These are phyloP conservation scores for Paramormyrops hopkinsi DNA, from an alignment of 2,797 vertebrate species.

Conservation along the genomic window DNA sequence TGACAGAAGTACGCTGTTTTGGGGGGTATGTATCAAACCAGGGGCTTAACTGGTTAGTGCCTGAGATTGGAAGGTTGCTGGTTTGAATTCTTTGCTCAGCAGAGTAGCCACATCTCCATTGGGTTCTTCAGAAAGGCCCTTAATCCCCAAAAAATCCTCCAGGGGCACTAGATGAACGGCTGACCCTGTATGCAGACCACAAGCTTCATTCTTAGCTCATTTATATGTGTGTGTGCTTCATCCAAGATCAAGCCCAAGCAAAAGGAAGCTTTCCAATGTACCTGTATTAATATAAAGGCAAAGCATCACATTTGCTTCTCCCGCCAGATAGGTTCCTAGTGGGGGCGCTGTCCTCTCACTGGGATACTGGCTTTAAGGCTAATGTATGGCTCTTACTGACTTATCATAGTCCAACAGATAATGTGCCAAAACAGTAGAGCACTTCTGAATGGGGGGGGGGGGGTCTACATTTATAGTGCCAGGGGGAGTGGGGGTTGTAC, in stretches of 20 bases:
- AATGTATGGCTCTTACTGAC: not conserved
- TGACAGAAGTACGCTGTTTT: not conserved
- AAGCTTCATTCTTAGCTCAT: not conserved
- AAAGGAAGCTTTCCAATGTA: not conserved
- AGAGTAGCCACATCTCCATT: not conserved
- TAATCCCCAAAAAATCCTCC: not conserved
- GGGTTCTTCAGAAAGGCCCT: not conserved
- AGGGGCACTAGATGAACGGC: not conserved
- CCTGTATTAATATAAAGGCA: not conserved
- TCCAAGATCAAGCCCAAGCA: not conserved
- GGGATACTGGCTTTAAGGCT: not conserved
- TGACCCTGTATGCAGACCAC: not conserved
- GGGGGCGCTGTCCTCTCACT: not conserved
- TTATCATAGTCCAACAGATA: constrained; percentile 4
- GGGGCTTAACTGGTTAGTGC: not conserved
- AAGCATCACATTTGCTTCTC: not conserved
- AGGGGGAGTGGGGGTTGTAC: no score
- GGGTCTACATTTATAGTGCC: not conserved
- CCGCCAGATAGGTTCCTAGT: not conserved
- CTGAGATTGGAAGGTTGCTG: not conserved
- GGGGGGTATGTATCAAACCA: not conserved
- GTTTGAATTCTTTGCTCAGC: not conserved
- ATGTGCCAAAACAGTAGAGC: not conserved
- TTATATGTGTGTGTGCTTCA: not conserved
- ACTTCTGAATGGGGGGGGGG: not conserved